Base-by-base conservation (phyloP, 2,113 vertebrate genomes). In the Chlorodrepanis virens region DNA sequence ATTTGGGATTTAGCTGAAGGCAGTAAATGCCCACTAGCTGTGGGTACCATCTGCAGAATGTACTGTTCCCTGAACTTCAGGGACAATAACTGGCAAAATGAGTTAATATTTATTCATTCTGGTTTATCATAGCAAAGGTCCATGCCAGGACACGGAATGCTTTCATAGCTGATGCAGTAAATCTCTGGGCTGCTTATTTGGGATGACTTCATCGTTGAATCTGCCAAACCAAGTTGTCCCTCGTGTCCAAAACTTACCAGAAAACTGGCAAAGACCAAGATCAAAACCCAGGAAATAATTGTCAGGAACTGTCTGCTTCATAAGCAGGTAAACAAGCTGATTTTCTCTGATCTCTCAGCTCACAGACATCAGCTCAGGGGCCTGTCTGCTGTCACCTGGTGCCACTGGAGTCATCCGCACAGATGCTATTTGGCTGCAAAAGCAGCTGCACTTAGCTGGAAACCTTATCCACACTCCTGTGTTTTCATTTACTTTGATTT, bases 251-350 rank as follows among this genome's bases (percentile, higher is more conserved):
- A 95, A 89, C 53, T 28, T 28, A 78, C 79, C 80, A 63, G 44
- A 70, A 39, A 94, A 74, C 56, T 67, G 64, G 87, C 77, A 89
- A 65, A 87, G 27, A 75, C 39, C 28, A 37, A 87, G 87, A 93
- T 82, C 65, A 91, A 97, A 96, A 52, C 60, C n/a, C 81, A 84
- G 72, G 69, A 95, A 95, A 92, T 23, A 89, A 77, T 23, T 80
- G 64, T 76, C 74, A 89, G 35, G 93, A 95, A 80, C 49, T 80
- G 81, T 60, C 89, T 87, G 83, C 91, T 76, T 87, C 11, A 3
- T 49, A 84, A 91, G 91, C 83, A 92, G 80, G 95, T 94, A 92
- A 96, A 96, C 83, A 92, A 78, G 86, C 47, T 59, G 53, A 42
- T 77, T 86, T 71, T 80, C 68, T 91, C 74, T 82, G 53, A 72